These are phyloP conservation scores for Acestrorhynchus altus DNA, from an alignment of 2,797 vertebrate species.

Conservation along the genomic window DNA sequence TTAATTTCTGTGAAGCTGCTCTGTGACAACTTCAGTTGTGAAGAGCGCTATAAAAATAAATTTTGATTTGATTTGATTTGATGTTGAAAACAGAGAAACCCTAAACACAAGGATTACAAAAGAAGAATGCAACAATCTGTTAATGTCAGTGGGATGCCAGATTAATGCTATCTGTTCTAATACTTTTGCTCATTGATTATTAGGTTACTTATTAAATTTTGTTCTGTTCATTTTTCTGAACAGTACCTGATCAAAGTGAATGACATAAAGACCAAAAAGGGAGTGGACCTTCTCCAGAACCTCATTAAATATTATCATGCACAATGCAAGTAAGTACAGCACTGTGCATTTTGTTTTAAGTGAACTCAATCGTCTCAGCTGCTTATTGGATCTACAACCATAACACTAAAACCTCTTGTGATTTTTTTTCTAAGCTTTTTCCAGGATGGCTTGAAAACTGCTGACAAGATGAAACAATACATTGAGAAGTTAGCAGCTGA, in stretches of 20 bases:
- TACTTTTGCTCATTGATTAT: too few relatives aligned
- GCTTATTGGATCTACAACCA: background rate
- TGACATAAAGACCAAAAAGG: slow-evolving; percentile 93
- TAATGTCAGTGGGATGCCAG: too few relatives aligned
- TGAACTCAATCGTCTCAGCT: background rate
- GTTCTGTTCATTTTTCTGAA: slow-evolving; percentile 44
- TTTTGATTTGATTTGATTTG: too few relatives aligned
- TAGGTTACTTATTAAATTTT: too few relatives aligned
- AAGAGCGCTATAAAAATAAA: too few relatives aligned
- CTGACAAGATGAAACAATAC: slow-evolving; percentile 90
- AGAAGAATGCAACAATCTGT: too few relatives aligned
- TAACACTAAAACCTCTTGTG: background rate
- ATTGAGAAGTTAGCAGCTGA: slow-evolving; percentile 90
- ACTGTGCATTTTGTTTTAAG: too few relatives aligned
- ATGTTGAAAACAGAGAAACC: too few relatives aligned
- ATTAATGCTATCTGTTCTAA: background rate
- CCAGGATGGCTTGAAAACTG: slow-evolving; percentile 90
- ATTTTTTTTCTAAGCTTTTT: slow-evolving; percentile 79
- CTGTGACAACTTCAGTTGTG: too few relatives aligned
- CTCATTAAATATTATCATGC: slow-evolving; percentile 92
- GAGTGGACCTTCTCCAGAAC: slow-evolving; percentile 92
- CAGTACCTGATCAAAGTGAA: slow-evolving; percentile 94
- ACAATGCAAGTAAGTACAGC: slow-evolving; percentile 88
- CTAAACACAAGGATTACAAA: too few relatives aligned
- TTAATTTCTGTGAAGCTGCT: too few relatives aligned